Base-by-base conservation (phyloP, 1,140 invertebrate genomes). In the Drosophila rufa region DNA sequence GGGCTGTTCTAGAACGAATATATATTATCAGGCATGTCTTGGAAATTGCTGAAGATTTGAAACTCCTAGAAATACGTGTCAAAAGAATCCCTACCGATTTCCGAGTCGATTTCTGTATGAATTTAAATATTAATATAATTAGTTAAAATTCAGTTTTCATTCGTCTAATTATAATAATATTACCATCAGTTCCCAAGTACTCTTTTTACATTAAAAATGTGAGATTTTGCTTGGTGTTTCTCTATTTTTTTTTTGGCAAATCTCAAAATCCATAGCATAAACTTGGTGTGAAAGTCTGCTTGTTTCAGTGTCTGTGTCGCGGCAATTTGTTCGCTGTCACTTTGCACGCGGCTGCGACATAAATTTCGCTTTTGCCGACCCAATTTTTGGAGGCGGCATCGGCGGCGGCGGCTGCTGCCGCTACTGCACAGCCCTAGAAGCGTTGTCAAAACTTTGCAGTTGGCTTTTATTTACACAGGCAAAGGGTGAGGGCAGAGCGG, bases 251-350 rank as follows among this genome's bases (percentile, higher is more conserved):
- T 42, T 43, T 43, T n/a, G 14, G 14, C 14, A 25, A 40, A 40
- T 55, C 53, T 15, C 14, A 6, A 55, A 55, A 38, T 55, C 36
- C 14, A 22, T 55, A 15, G 36, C 36, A 40, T 56, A 56, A 40
- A 56, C 19, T 56, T 40, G 53, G 36, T 56, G 53, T 56, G 36
- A 56, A 55, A 56, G 53, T 67, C 15, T 9, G 17, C 19, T 30
- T 46, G 17, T 74, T 30, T 36, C 45, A 70, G 67, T 46, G 69
- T 56, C 66, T 76, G 62, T 47, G 75, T 89, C 84, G 80, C 73
- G 80, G 85, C 84, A 89, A 89, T 89, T 89, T 89, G 84, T 90
- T 90, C 81, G 74, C 85, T 89, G 84, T 89, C 84, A 89, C 85
- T 87, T 87, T 87, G 84, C 83, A 87, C 83, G 83, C 83, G 83